phyloP scores from a whole-genome alignment of 1,140 invertebrate genomes.

The Mizuhopecten yessoensis region DNA sequence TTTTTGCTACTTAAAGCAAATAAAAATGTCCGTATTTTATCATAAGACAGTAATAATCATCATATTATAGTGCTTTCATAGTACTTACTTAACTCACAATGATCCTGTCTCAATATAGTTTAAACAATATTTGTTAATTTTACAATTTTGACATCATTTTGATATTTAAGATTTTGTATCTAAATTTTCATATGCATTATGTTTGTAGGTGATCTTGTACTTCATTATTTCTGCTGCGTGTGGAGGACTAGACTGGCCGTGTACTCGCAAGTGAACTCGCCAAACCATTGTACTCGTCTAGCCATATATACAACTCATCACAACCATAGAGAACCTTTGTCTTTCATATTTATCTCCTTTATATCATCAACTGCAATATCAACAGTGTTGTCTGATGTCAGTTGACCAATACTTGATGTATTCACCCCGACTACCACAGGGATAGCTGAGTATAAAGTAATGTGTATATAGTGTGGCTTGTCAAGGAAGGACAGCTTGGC shows the following conservation, averaged over 20 bases:
- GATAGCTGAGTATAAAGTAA: neutral
- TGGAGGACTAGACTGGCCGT: slow-evolving; percentile 90
- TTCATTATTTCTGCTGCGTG: slow-evolving; percentile 93
- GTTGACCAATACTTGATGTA: neutral
- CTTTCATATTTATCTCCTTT: slow-evolving; percentile 18
- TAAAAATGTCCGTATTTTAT: no score
- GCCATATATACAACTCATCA: neutral
- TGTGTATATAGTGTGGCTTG: neutral
- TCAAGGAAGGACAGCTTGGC: no score
- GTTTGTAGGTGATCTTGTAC: slow-evolving; percentile 89
- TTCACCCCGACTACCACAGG: neutral
- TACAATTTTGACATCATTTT: no score
- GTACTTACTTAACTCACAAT: no score
- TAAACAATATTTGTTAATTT: no score
- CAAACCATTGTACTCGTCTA: neutral
- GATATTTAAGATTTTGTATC: no score
- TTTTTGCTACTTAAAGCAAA: no score
- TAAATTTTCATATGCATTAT: neutral
- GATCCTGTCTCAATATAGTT: no score
- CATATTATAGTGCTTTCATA: no score
- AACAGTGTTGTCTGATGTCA: no score
- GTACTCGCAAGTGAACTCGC: slow-evolving; percentile 64
- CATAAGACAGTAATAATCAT: no score
- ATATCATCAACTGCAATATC: slow-evolving; percentile 13
- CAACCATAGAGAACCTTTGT: neutral